Evolutionary conservation across 2,113 vertebrate genomes (phyloP).

Genomic region (Rhinichthys klamathensis): DNA sequence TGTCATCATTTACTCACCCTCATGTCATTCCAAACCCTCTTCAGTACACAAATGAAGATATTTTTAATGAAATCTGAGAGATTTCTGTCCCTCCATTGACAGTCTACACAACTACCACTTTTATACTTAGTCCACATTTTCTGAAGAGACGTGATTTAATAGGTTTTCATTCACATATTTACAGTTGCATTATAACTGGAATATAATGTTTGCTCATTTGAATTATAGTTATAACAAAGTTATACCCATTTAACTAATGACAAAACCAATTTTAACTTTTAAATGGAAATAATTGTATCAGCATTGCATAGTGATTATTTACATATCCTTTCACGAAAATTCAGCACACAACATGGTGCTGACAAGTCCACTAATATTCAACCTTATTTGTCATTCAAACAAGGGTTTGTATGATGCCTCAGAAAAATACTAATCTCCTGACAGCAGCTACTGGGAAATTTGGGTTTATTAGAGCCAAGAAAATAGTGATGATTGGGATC

Average conservation of each 20-base stretch:
- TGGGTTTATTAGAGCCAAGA: background rate
- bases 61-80: too few species aligned
- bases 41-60: too few species aligned
- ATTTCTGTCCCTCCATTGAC: too few species aligned
- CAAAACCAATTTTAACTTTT: background rate
- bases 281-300: background rate
- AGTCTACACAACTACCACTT: too few species aligned
- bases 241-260: background rate
- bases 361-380: background rate
- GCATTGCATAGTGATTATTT: background rate
- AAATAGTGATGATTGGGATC: background rate
- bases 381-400: too few species aligned
- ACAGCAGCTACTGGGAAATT: background rate
- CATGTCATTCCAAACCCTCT: too few species aligned
- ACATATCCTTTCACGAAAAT: background rate
- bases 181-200: too few species aligned
- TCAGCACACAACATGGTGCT: background rate
- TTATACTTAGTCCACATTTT: too few species aligned
- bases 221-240: background rate
- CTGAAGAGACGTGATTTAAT: too few species aligned
- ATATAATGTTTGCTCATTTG: background rate
- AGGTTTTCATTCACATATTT: too few species aligned
- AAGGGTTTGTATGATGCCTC: background rate
- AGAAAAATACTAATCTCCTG: background rate
- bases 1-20: too few species aligned